Evolutionary conservation across 2,797 vertebrate species (phyloP).

Genomic region (Amblyraja radiata): DNA sequence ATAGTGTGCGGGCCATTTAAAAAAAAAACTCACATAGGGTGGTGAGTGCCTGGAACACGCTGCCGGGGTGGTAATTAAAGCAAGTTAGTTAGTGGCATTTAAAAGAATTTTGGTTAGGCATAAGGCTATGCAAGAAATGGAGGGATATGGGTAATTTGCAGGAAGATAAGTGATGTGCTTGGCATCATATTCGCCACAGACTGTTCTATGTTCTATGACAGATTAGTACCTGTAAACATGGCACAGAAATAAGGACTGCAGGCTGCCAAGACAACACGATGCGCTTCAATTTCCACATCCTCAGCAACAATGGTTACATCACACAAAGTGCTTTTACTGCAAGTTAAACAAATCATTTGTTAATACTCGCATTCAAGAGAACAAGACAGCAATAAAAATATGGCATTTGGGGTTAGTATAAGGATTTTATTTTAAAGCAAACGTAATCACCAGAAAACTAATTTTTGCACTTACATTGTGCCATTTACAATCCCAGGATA

Average conservation of each 20-base stretch:
- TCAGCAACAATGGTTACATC: slow-evolving; percentile 88
- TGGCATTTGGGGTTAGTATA: not conserved
- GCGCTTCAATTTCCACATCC: slow-evolving; percentile 79
- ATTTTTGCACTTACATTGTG: not conserved
- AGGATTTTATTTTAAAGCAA: not conserved
- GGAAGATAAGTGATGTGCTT: no score
- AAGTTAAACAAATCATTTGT: slow-evolving; percentile 30
- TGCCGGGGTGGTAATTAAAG: no score
- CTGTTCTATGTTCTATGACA: no score
- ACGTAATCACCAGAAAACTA: not conserved
- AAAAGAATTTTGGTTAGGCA: no score
- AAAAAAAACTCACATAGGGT: no score
- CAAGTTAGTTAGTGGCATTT: no score
- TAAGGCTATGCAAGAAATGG: no score
- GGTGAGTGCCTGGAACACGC: no score
- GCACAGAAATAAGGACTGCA: slow-evolving; percentile 95
- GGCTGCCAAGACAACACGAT: slow-evolving; percentile 83
- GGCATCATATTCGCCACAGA: no score
- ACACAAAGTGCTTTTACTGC: slow-evolving; percentile 84
- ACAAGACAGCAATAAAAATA: not conserved
- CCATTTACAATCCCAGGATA: not conserved
- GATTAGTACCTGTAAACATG: slow-evolving; percentile 87
- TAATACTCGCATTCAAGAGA: not conserved
- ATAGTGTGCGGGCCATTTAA: no score
- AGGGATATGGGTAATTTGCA: no score